Base-by-base conservation (phyloP, 2,113 vertebrate genomes). In the Xenopus laevis region DNA sequence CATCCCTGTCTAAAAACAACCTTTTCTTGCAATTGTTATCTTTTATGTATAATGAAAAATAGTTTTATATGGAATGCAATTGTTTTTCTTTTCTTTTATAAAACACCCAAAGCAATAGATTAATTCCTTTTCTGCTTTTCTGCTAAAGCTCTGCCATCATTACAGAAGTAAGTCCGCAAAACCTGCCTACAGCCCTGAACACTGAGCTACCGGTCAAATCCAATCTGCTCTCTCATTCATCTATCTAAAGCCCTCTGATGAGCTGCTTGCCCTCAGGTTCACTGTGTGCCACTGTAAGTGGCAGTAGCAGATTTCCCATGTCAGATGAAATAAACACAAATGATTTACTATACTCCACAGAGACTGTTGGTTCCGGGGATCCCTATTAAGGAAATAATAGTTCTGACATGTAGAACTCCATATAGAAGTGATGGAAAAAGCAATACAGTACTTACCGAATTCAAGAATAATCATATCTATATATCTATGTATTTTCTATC, bases 191-290 rank as follows among this genome's bases (percentile, higher is more conserved):
- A 13, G 47, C 47, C 15, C 47, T 16, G 15, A 50, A 50, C 15
- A 50, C 47, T 55, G 16, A 13, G 7, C 16, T 55, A 16, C 53
- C 65, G 68, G 73, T 77, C 66, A 77, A 45, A 63, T 70, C 47
- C 60, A 70, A 77, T 77, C 46, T 53, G 58, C 59, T 64, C 58
- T 40, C 65, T 68, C 74, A 76, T 70, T 70, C 47, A 70, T 76
- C 74, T 70, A 61, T n/a, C 30, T 18, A 52, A 27, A 17, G 67
- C 30, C 74, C 46, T 18, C 60, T 77, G 59, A 70, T 64, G 74
- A 70, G 74, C 47, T 70, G 45, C 50, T 75, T 77, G 74, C 59
- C 74, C 66, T 77, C 67, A 57, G 74, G 59, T 77, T 20, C 57
- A 40, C 52, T 63, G n/a, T 13, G 50, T 70, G 74, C 57, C 60